Evolutionary conservation across 1,140 invertebrate genomes (phyloP), one percentile per base, ranked within the genome.

Genomic region (Pachyrhynchus sulphureomaculatus): DNA sequence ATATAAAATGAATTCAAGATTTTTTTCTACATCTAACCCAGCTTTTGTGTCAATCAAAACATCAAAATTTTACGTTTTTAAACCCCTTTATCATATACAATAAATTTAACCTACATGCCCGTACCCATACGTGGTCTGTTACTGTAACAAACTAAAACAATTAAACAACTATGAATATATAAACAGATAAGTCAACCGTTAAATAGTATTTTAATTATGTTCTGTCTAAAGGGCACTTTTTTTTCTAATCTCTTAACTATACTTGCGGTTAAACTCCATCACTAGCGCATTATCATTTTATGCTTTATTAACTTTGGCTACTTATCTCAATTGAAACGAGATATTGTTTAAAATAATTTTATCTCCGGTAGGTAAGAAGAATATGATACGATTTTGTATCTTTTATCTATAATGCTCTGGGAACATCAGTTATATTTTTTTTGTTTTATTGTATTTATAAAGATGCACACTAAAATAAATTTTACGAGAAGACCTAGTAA

Each of bases 121-220:
- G 26, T 6, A 29, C 26, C 26, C 26, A 29, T 29, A 29, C 8
- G 12, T 10, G 26, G 26, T 29, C 26, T 29, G 26, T 9, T 29
- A 45, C 42, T 45, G 42, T 45, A 45, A 45, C 42, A 21, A 51
- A 34, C 33, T 32, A 51, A 51, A 20, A 47, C 24, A 57, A 21
- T 45, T 57, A 47, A 57, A 34, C 10, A 41, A 57, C 21, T 41
- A 57, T 57, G 54, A 57, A 57, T 57, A 57, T 57, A 47, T 54
- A 47, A 55, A 36, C 52, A 29, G 45, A 20, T 29, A 57, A 37
- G 8, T 57, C 41, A 57, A 13, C 21, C 54, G 42, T 45, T 34
- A 57, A 57, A 57, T 47, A 17, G 42, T 26, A 32, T 41, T 57
- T 57, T 57, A 57, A 48, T 57, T 57, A 47, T 29, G 34, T 13